Percentiles rank a stretch among this genome's conserved stretches.
Conservation (phyloP, 2,113 vertebrate genomes). For the Osmerus eperlanus region DNA sequence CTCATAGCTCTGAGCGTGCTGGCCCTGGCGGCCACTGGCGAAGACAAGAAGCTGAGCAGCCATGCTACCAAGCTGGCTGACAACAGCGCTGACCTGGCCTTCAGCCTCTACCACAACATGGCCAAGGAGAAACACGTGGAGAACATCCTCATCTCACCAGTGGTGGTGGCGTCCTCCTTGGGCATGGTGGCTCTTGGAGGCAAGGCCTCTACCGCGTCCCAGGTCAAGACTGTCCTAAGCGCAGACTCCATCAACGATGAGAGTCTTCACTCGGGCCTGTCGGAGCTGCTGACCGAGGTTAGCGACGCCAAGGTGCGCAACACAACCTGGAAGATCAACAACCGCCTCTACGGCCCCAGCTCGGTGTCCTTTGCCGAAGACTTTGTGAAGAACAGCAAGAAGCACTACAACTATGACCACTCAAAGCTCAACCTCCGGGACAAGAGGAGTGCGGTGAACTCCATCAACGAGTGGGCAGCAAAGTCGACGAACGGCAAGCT, state of each 20-base stretch:
- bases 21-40: slow-evolving; percentile 57
- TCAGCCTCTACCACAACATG: slow-evolving; percentile 92
- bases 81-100: slow-evolving; percentile 83
- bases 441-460: slow-evolving; percentile 90
- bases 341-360: slow-evolving; percentile 89
- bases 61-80: slow-evolving; percentile 82
- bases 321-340: slow-evolving; percentile 94
- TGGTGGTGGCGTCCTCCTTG: slow-evolving; percentile 92
- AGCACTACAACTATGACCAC: slow-evolving; percentile 93
- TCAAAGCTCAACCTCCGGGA: slow-evolving; percentile 96
- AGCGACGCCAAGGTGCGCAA: slow-evolving; percentile 87
- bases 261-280: slow-evolving; percentile 82
- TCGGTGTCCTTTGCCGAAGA: slow-evolving; percentile 85
- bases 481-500: slow-evolving; percentile 91
- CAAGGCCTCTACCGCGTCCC: slow-evolving; percentile 84
- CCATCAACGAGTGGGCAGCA: slow-evolving; percentile 95
- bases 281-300: slow-evolving; percentile 86
- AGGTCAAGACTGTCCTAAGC: slow-evolving; percentile 87
- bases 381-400: slow-evolving; percentile 93
- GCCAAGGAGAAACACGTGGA: slow-evolving; percentile 86
- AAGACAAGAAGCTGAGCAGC: slow-evolving; percentile 80
- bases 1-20: slow-evolving; percentile 72
- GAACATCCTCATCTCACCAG: slow-evolving; percentile 92
- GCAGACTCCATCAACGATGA: slow-evolving; percentile 85
- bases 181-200: slow-evolving; percentile 88